Evolutionary conservation across 35 echinoderm and acorn worm species (phyloP).

Genomic region (Apostichopus parvimensis): DNA sequence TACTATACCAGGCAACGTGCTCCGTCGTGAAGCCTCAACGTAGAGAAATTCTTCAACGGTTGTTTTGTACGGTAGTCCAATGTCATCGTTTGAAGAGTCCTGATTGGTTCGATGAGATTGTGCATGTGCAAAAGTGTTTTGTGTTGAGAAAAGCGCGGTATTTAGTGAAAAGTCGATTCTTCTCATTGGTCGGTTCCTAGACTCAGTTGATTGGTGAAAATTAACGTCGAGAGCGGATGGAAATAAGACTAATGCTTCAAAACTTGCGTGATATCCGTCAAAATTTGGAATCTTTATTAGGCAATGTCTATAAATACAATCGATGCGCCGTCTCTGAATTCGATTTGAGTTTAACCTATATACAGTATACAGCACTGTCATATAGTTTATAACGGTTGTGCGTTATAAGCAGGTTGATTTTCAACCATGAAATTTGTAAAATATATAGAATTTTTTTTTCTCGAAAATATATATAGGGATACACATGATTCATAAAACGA

Average conservation of each 20-base stretch:
- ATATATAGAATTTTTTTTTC: too few species aligned
- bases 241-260: constrained; percentile 17
- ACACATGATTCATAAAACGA: too few species aligned
- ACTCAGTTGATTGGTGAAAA: constrained; percentile 28
- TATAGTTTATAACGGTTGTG: too few species aligned
- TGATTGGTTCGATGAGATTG: constrained; percentile 8
- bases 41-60: neutral
- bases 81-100: neutral
- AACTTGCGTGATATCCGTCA: constrained; percentile 9
- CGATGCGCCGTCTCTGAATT: neutral
- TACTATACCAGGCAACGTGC: neutral
- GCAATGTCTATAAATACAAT: neutral
- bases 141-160: neutral
- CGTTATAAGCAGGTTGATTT: too few species aligned
- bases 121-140: neutral
- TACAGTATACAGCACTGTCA: too few species aligned
- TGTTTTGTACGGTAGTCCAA: neutral
- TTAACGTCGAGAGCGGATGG: constrained; percentile 4
- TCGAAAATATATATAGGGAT: too few species aligned
- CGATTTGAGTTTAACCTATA: neutral
- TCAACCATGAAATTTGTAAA: too few species aligned
- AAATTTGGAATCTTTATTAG: neutral
- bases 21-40: constrained; percentile 17
- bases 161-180: neutral
- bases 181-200: constrained; percentile 29